Evolutionary conservation across 1,140 invertebrate species (phyloP).

Genomic region (Caerostris extrusa): DNA sequence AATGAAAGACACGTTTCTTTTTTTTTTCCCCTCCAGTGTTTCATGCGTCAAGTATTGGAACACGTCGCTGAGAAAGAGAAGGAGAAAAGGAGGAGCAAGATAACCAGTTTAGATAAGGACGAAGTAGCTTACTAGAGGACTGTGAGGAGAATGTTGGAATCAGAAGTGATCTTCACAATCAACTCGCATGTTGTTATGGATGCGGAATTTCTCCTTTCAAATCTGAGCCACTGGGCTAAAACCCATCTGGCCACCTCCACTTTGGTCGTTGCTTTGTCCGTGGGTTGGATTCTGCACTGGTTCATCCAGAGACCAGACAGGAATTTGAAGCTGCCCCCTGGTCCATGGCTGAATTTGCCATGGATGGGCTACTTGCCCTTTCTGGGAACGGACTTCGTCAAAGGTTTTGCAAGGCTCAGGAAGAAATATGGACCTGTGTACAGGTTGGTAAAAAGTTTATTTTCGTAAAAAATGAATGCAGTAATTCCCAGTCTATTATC

Average conservation of each 20-base stretch:
- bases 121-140: neutral
- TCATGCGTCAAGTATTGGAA: no score
- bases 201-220: constrained; percentile 43
- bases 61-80: neutral
- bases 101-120: neutral
- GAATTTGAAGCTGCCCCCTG: constrained; percentile 48
- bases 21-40: no score
- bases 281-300: constrained; percentile 65
- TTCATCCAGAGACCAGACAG: neutral
- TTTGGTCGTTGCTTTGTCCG: constrained; percentile 53
- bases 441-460: constrained; percentile 15
- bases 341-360: constrained; percentile 65
- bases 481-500: no score
- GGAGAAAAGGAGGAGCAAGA: neutral
- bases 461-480: no score
- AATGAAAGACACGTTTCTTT: no score
- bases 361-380: constrained; percentile 64
- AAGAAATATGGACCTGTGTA: constrained; percentile 72
- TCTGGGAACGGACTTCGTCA: constrained; percentile 66
- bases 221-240: constrained; percentile 46
- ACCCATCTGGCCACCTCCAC: constrained; percentile 72
- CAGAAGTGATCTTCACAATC: no score
- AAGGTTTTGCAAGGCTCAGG: constrained; percentile 49
- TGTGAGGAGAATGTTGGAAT: neutral
- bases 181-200: neutral